phyloP scores from a whole-genome alignment of 1,140 invertebrate species.

The Aporrectodea caliginosa region DNA sequence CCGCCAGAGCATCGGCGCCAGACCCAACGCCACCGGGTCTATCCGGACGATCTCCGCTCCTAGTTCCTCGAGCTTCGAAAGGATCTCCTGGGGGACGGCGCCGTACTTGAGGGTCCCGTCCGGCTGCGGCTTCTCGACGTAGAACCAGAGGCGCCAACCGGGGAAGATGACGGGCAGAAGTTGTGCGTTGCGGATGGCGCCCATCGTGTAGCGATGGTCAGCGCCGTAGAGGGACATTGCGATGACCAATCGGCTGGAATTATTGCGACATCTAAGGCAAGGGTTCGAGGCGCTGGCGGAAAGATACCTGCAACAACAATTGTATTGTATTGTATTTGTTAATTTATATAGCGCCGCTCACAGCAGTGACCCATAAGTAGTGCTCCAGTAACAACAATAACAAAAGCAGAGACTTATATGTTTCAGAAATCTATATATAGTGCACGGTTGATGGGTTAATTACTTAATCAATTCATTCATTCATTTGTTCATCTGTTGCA shows the following conservation, averaged over 20 bases:
- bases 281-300: neutral
- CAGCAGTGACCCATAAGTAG: too few relatives aligned
- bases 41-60: neutral
- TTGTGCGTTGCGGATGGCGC: slow-evolving; percentile 31
- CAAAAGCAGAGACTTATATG: too few relatives aligned
- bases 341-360: too few relatives aligned
- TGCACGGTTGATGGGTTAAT: too few relatives aligned
- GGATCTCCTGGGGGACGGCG: neutral
- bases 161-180: slow-evolving; percentile 27
- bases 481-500: too few relatives aligned
- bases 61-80: neutral
- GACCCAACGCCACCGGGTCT: neutral
- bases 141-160: slow-evolving; percentile 28
- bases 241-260: slow-evolving; percentile 11
- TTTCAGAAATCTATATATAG: too few relatives aligned
- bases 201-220: slow-evolving; percentile 22
- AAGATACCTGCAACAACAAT: neutral
- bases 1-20: slow-evolving; percentile 10
- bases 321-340: too few relatives aligned
- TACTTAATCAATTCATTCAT: too few relatives aligned
- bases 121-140: slow-evolving; percentile 12
- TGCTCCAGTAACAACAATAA: too few relatives aligned
- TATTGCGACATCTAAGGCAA: neutral
- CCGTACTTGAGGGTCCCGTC: neutral
- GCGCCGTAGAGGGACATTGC: slow-evolving; percentile 29